Evolutionary conservation across 2,888 invertebrate genomes (phyloP).

Genomic region (Melinaea marsaeus): DNA sequence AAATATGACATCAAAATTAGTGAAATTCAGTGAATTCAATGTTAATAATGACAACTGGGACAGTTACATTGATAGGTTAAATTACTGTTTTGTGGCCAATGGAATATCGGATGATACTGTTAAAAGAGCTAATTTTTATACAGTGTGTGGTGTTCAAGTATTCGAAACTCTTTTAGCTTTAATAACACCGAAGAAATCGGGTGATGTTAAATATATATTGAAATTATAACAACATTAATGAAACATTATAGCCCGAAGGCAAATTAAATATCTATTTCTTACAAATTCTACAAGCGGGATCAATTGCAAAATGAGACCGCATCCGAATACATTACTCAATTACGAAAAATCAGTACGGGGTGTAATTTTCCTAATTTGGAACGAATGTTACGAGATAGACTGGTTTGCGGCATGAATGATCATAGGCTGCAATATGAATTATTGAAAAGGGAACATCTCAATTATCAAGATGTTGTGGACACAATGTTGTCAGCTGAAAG

Average conservation of each 20-base stretch:
- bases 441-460: conserved; percentile 28
- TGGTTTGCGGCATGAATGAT: conserved; percentile 32
- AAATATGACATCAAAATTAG: conserved; percentile 21
- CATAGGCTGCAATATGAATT: conserved; percentile 29
- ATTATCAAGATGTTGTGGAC: conserved; percentile 28
- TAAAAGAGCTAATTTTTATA: conserved; percentile 21
- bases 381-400: conserved; percentile 31
- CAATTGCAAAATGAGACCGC: conserved; percentile 17
- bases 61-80: conserved; percentile 25
- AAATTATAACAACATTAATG: conserved; percentile 15
- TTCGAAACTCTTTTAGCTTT: conserved; percentile 12
- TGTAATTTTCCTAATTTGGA: conserved; percentile 33
- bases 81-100: conserved; percentile 25
- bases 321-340: conserved; percentile 18
- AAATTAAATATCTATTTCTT: conserved; percentile 26
- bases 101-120: conserved; percentile 14
- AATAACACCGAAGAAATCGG: conserved; percentile 5
- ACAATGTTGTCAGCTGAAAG: conserved; percentile 30
- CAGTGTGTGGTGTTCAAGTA: conserved; percentile 19
- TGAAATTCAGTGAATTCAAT: conserved; percentile 22
- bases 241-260: conserved; percentile 18
- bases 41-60: conserved; percentile 22
- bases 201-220: conserved; percentile 17
- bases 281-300: conserved; percentile 25
- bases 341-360: conserved; percentile 29